A percentile compares a stretch with the other conserved stretches of the same genome.
These are phyloP conservation scores for Heliocidaris erythrogramma DNA, from an alignment of 35 echinoderm and acorn worm species.

Conservation along the genomic window DNA sequence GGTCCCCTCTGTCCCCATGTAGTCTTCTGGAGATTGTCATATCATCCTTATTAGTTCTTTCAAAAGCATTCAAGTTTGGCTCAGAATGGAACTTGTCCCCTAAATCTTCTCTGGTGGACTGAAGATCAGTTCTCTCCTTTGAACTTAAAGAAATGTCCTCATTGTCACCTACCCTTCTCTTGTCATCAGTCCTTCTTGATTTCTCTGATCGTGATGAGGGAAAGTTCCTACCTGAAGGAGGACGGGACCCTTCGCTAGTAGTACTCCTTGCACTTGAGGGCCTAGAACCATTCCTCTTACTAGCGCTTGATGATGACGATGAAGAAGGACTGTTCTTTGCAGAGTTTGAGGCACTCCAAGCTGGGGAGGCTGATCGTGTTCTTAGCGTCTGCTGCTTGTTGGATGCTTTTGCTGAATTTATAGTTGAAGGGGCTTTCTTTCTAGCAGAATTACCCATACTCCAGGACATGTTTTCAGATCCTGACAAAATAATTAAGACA, in stretches of 20 bases:
- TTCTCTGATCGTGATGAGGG: not conserved
- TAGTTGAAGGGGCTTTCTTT: not conserved
- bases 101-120: not conserved
- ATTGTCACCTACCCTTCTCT: not conserved
- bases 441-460: not conserved
- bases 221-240: constrained; percentile 15
- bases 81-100: not conserved
- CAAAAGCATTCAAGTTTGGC: not conserved
- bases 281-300: constrained; percentile 11
- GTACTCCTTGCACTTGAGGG: constrained; percentile 32
- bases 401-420: constrained; percentile 28
- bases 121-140: not conserved
- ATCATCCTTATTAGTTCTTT: not conserved
- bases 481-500: not conserved
- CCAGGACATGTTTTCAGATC: not conserved
- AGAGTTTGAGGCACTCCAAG: not conserved
- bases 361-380: constrained; percentile 63
- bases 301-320: constrained; percentile 1
- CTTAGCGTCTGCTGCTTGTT: constrained; percentile 7
- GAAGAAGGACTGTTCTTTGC: constrained; percentile 46
- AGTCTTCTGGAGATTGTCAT: not conserved
- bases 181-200: not conserved
- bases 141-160: not conserved
- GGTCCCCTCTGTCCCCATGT: not conserved
- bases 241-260: not conserved